Percentiles rank a stretch among this genome's conserved stretches.
These are phyloP conservation scores for Drosophila demipolita DNA, from an alignment of 2,888 invertebrate species.

Conservation along the genomic window DNA sequence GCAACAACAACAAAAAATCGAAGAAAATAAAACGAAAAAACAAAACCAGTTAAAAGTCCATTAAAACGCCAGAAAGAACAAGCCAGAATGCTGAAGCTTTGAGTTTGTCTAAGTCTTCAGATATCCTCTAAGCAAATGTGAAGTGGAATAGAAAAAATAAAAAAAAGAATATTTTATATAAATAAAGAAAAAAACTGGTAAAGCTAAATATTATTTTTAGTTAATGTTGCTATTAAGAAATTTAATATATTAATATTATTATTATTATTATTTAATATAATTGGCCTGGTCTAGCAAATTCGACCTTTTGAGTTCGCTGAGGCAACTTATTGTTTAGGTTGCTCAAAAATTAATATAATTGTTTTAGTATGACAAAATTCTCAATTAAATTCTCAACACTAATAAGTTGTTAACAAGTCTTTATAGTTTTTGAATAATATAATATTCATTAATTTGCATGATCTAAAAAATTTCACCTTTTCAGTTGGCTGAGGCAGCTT, in stretches of 20 bases:
- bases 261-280: background rate
- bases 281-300: no score
- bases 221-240: no score
- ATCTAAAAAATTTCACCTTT: no score
- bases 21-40: conserved; percentile 32
- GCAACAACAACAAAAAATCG: conserved; percentile 20
- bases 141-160: background rate
- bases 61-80: conserved; percentile 77
- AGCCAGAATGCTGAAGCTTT: conserved; percentile 1
- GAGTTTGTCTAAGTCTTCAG: background rate
- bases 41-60: conserved; percentile 83
- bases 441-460: no score
- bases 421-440: no score
- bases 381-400: no score
- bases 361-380: background rate
- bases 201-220: background rate
- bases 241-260: background rate
- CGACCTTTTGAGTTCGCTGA: background rate
- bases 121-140: background rate
- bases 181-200: background rate
- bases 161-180: background rate
- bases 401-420: no score
- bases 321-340: background rate
- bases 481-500: no score
- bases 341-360: background rate